Percentiles rank a stretch among this genome's conserved stretches.
phyloP scores from a whole-genome alignment of 2,797 vertebrate genomes.

The Oreonectes daqikongensis region DNA sequence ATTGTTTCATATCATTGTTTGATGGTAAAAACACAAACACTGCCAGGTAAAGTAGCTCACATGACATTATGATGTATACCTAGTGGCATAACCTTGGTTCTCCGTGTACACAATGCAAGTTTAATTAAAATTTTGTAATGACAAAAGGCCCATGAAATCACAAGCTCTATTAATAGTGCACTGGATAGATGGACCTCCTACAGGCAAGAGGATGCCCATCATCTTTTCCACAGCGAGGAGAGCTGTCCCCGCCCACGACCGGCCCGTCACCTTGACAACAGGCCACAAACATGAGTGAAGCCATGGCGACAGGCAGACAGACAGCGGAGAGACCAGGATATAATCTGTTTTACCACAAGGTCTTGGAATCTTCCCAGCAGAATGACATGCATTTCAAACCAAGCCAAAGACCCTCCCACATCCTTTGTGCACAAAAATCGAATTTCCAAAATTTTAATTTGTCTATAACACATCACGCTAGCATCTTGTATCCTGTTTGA shows the following conservation, averaged over 20 bases:
- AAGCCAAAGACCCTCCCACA: slow-evolving; percentile 21
- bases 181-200: slow-evolving; percentile 45
- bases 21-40: slow-evolving; percentile 8
- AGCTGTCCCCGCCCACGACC: slow-evolving; percentile 58
- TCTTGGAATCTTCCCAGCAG: slow-evolving; percentile 7
- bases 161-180: slow-evolving; percentile 32
- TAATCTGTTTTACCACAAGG: slow-evolving; percentile 47
- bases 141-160: slow-evolving; percentile 30
- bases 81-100: slow-evolving; percentile 2
- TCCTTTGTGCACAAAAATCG: not conserved
- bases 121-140: slow-evolving; percentile 33
- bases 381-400: slow-evolving; percentile 20
- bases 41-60: slow-evolving; percentile 21
- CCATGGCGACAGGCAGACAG: slow-evolving; percentile 58
- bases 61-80: not conserved
- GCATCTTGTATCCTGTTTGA: not conserved
- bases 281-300: slow-evolving; percentile 67
- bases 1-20: not conserved
- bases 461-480: not conserved
- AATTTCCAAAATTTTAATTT: slow-evolving; percentile 9
- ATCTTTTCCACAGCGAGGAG: slow-evolving; percentile 51
- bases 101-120: slow-evolving; percentile 11
- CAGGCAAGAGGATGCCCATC: slow-evolving; percentile 41
- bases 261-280: slow-evolving; percentile 67
- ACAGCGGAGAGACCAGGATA: slow-evolving; percentile 50